Evolutionary conservation across 2,888 invertebrate species (phyloP), one percentile per base, ranked within the genome.

Genomic region (Stenurella melanura): DNA sequence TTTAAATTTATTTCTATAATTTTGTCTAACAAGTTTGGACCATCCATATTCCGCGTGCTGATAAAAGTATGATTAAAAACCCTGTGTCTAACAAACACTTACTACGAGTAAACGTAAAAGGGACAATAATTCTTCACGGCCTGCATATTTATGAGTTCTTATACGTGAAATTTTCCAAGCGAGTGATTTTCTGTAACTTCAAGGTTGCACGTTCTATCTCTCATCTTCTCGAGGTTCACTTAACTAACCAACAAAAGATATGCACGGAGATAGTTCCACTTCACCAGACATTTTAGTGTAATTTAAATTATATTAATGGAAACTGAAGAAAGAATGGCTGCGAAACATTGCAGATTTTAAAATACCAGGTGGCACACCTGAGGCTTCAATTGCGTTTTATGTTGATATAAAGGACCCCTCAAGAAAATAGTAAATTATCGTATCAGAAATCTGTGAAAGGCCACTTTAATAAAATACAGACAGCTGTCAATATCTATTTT

Each of bases 101-200:
- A n/a, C n/a, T 50, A n/a, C 50, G n/a, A n/a, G 15, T 17, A n/a
- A 0, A 50, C n/a, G n/a, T n/a, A 70, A 19, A 34, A 42, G 26
- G 57, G 11, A 70, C 30, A 34, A 42, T 15, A 70, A 15, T 17
- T 17, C 34, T 61, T n/a, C 17, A 1, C 19, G 61, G 30, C 18
- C 19, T 60, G 50, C 21, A 61, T 38, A 18, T 60, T 70, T 34
- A n/a, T 50, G 50, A 71, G 21, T 42, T 56, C n/a, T n/a, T n/a
- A n/a, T n/a, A n/a, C n/a, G n/a, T n/a, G 42, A 50, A 72, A 64
- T 72, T 63, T 72, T 56, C 56, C 60, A 64, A 63, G 60, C 63
- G 26, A 72, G 26, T 63, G 56, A 56, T 64, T 72, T 63, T 50
- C 64, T 60, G 30, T 72, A 63, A 64, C 50, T 61, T 64, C 64